Evolutionary conservation across 64 coral and sea anemone genomes (phyloP).

Genomic region (Montipora sp.): DNA sequence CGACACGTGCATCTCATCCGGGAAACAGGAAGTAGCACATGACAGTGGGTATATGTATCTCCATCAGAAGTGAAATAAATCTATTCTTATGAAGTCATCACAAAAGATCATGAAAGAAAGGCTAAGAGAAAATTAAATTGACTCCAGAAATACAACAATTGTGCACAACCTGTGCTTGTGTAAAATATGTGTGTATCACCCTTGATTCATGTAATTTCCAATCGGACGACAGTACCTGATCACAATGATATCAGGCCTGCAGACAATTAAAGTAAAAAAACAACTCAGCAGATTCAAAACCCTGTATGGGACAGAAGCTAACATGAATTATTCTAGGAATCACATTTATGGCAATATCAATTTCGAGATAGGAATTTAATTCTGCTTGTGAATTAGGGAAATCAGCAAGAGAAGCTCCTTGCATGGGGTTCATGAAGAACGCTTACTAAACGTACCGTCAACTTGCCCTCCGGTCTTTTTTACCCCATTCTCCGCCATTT

Average conservation of each 20-base stretch:
- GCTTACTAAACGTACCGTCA: conserved; percentile 40
- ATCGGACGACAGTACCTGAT: no score
- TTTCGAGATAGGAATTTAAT: neutral
- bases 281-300: no score
- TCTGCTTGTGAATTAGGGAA: neutral
- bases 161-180: neutral
- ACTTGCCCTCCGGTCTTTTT: conserved; percentile 68
- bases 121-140: neutral
- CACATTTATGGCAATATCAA: neutral
- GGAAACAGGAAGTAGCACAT: neutral
- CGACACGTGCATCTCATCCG: neutral
- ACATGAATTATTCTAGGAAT: neutral
- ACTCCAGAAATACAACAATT: neutral
- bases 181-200: neutral
- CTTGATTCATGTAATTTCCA: no score
- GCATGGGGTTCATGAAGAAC: neutral
- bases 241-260: neutral
- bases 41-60: neutral
- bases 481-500: conserved; percentile 52
- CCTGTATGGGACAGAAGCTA: no score
- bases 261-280: no score
- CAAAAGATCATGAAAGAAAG: neutral
- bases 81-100: neutral
- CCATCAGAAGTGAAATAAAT: neutral
- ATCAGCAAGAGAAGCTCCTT: neutral